A percentile compares a stretch with the other conserved stretches of the same genome.
These are phyloP conservation scores for Drosophila koepferae DNA, from an alignment of 2,888 invertebrate genomes.

Conservation along the genomic window DNA sequence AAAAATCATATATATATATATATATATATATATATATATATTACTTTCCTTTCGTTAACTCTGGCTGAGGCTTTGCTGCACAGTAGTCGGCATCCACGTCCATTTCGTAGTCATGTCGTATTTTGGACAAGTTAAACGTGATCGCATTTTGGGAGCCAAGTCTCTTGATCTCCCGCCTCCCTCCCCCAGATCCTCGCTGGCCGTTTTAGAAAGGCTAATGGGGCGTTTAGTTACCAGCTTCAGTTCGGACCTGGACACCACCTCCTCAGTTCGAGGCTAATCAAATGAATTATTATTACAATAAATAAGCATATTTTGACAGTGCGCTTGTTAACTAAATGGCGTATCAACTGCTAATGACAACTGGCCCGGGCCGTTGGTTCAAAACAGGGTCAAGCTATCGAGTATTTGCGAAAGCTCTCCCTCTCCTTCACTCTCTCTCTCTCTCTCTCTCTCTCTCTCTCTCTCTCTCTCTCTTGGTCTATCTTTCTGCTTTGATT, in stretches of 20 bases:
- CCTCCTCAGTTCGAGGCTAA: conserved; percentile 46
- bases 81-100: conserved; percentile 56
- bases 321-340: conserved; percentile 74
- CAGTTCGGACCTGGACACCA: conserved; percentile 26
- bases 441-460: not conserved
- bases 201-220: conserved; percentile 75
- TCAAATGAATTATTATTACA: conserved; percentile 79
- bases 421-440: conserved; percentile 1
- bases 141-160: conserved; percentile 62
- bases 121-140: conserved; percentile 75
- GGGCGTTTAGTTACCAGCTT: conserved; percentile 69
- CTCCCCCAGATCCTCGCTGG: conserved; percentile 12
- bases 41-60: conserved; percentile 70
- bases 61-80: conserved; percentile 45
- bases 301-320: conserved; percentile 76
- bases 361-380: conserved; percentile 26
- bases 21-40: not conserved
- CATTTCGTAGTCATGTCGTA: conserved; percentile 53
- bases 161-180: not conserved
- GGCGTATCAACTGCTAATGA: conserved; percentile 61
- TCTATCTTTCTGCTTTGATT: not conserved
- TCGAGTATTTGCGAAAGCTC: conserved; percentile 7
- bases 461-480: conserved; percentile 2
- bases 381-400: conserved; percentile 26
- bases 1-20: not conserved